A percentile compares a stretch with the other conserved stretches of the same genome.
These are phyloP conservation scores for Anomalospiza imberbis DNA, from an alignment of 2,797 vertebrate genomes.

Conservation along the genomic window DNA sequence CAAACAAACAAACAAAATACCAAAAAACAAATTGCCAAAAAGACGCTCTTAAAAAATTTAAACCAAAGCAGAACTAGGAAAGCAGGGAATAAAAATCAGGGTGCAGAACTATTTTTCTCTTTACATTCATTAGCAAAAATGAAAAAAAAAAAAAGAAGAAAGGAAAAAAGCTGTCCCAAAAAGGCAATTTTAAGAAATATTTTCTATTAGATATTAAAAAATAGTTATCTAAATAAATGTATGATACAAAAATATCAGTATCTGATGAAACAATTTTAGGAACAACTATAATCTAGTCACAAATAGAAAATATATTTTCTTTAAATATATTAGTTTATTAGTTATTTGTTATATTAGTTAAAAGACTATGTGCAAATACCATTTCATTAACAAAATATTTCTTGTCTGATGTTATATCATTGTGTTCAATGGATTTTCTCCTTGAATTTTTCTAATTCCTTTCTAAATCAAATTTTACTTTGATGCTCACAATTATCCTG, in stretches of 20 bases:
- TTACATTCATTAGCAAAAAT: neutral
- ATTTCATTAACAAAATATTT: neutral
- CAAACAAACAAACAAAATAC: no score
- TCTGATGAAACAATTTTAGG: neutral
- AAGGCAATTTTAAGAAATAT: neutral
- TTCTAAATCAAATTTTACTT: neutral
- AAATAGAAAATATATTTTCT: neutral
- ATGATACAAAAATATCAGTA: neutral
- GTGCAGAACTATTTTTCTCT: neutral
- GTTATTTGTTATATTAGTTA: neutral
- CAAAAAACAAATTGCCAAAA: neutral
- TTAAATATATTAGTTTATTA: neutral
- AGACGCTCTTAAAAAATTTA: neutral
- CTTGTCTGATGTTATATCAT: neutral
- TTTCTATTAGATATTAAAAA: neutral
- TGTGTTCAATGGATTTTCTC: neutral
- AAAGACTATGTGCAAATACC: neutral
- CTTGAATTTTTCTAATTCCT: neutral
- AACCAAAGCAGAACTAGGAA: neutral
- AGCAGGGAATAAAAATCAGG: neutral
- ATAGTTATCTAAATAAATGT: neutral
- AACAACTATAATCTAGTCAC: neutral
- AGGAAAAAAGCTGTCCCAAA: neutral
- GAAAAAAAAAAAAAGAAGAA: neutral
- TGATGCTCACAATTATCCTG: neutral